These are phyloP conservation scores for Xestia rhomboidea DNA, from an alignment of 2,888 invertebrate species.

Conservation along the genomic window DNA sequence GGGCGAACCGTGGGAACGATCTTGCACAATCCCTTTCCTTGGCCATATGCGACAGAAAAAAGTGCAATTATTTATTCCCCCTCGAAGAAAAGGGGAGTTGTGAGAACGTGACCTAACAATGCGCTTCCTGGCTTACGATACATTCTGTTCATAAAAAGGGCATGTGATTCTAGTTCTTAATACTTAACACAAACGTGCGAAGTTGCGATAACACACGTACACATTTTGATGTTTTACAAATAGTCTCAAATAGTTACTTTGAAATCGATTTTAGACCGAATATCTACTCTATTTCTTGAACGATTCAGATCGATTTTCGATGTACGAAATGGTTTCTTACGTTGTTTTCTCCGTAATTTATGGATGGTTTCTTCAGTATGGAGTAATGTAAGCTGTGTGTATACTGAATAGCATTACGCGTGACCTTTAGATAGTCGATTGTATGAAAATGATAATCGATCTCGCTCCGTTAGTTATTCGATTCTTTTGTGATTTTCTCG, in stretches of 20 bases:
- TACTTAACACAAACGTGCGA: conserved; percentile 73
- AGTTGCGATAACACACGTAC: conserved; percentile 76
- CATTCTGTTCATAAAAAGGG: conserved; percentile 77
- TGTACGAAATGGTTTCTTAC: conserved; percentile 45
- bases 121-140: conserved; percentile 90
- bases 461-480: conserved; percentile 81
- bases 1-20: conserved; percentile 90
- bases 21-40: conserved; percentile 89
- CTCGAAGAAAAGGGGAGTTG: conserved; percentile 90
- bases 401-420: conserved; percentile 87
- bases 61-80: conserved; percentile 91
- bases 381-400: conserved; percentile 79
- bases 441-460: conserved; percentile 89
- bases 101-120: conserved; percentile 91
- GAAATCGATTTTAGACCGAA: conserved; percentile 61
- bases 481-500: conserved; percentile 81
- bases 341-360: conserved; percentile 70
- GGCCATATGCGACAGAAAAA: conserved; percentile 91
- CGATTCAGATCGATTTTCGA: conserved; percentile 65
- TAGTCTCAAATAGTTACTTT: conserved; percentile 80
- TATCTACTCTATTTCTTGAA: conserved; percentile 63
- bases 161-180: conserved; percentile 82
- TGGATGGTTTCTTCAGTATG: conserved; percentile 84
- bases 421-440: conserved; percentile 88
- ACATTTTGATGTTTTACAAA: conserved; percentile 81